These are phyloP conservation scores for Balaenoptera acutorostrata DNA, from an alignment of 2,113 vertebrate genomes.

Conservation along the genomic window DNA sequence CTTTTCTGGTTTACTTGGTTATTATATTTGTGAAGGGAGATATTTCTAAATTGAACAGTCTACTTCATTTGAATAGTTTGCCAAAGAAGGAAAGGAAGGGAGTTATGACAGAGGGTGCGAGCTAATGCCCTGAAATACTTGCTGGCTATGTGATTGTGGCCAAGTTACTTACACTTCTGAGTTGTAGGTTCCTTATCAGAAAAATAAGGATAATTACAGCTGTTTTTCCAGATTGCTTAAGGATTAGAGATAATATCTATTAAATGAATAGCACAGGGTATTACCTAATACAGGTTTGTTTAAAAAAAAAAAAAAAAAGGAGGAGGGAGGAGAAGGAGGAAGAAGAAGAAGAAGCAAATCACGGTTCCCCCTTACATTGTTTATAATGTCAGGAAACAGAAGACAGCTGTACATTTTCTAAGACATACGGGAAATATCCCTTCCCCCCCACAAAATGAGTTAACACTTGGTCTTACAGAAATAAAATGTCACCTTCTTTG, in stretches of 20 bases:
- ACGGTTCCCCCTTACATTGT: not conserved
- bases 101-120: not conserved
- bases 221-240: not conserved
- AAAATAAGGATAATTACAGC: not conserved
- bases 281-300: not conserved
- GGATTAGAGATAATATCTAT: not conserved
- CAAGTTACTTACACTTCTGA: not conserved
- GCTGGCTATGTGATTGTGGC: not conserved
- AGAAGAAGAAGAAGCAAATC: not conserved
- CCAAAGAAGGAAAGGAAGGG: not conserved
- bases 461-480: constrained; percentile 4
- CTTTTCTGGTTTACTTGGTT: not conserved
- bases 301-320: not conserved
- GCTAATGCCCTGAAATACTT: not conserved
- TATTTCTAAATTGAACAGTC: not conserved
- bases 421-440: not conserved
- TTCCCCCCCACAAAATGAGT: not conserved
- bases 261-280: not conserved
- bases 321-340: too few relatives aligned
- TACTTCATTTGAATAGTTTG: not conserved
- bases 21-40: not conserved
- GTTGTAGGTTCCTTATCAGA: not conserved
- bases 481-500: not conserved
- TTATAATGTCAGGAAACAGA: not conserved
- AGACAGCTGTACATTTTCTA: not conserved